These are phyloP conservation scores for Echinometra lucunter DNA, from an alignment of 53 echinoderm and acorn worm genomes.

Conservation along the genomic window DNA sequence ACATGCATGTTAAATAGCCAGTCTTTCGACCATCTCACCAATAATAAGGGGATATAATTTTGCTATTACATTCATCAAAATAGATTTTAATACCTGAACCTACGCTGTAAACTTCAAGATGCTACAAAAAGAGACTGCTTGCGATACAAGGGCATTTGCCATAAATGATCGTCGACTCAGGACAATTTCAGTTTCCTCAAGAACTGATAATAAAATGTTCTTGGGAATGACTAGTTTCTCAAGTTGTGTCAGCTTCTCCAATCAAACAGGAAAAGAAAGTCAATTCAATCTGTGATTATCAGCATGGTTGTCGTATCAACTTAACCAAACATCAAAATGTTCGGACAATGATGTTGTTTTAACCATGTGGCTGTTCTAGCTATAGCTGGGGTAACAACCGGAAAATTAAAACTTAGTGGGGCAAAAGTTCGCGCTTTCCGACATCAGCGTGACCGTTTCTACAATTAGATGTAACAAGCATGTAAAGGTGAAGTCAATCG, in stretches of 20 bases:
- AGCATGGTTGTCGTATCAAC: background rate
- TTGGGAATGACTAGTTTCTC: background rate
- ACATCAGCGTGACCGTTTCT: background rate
- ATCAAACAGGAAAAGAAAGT: background rate
- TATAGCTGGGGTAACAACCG: background rate
- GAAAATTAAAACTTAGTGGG: background rate
- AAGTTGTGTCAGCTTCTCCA: background rate
- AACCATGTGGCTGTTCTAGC: background rate
- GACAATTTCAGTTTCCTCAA: background rate
- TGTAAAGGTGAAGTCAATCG: background rate
- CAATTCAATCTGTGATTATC: slow-evolving; percentile 7
- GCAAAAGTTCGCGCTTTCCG: slow-evolving; percentile 37
- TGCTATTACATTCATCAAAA: background rate
- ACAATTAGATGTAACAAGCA: slow-evolving; percentile 28
- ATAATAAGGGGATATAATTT: no score
- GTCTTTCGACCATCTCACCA: no score
- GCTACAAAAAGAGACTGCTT: background rate
- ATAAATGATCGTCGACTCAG: background rate
- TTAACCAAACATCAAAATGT: slow-evolving; percentile 7
- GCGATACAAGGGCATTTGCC: background rate
- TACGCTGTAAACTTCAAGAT: background rate
- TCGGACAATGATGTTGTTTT: background rate
- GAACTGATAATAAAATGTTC: background rate
- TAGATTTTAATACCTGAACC: background rate
- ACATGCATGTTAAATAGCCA: no score